phyloP scores from a whole-genome alignment of 2,797 vertebrate genomes.

The Pseudomugil tenellus region DNA sequence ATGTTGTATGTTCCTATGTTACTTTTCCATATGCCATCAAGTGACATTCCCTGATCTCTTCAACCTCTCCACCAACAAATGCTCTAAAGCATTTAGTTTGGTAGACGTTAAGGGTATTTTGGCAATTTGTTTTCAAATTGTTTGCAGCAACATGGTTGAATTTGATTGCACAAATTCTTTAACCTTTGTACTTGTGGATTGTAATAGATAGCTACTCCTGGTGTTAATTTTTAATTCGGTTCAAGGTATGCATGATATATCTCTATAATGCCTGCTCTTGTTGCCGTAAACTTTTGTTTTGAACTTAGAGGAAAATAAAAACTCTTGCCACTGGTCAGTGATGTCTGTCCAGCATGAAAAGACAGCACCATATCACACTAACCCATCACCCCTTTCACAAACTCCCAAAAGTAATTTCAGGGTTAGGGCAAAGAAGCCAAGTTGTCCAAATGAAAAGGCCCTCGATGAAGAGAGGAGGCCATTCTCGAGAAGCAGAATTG shows the following conservation, averaged over 20 bases:
- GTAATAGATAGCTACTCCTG: not conserved
- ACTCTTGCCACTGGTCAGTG: constrained; percentile 31
- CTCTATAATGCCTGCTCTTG: not conserved
- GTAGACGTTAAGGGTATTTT: not conserved
- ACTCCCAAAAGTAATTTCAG: constrained; percentile 77
- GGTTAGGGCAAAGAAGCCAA: constrained; percentile 76
- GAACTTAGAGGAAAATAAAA: constrained; percentile 24
- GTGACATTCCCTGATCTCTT: not conserved
- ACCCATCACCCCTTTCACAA: constrained; percentile 64
- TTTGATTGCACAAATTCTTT: not conserved
- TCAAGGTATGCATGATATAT: not conserved
- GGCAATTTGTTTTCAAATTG: not conserved
- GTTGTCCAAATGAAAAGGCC: constrained; percentile 78
- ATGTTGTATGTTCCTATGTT: not conserved
- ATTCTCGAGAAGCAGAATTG: constrained; percentile 75
- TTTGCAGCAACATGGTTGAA: not conserved
- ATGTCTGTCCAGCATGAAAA: constrained; percentile 53
- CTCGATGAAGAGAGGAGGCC: constrained; percentile 74
- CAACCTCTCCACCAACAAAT: not conserved
- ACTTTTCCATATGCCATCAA: not conserved
- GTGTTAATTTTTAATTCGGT: not conserved
- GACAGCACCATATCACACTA: constrained; percentile 45
- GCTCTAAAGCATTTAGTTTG: not conserved
- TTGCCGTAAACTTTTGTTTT: constrained; percentile 9
- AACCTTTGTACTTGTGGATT: not conserved